Evolutionary conservation across 2,113 vertebrate genomes (phyloP), one percentile per base, ranked within the genome.

Genomic region (Sylvilagus bachmani): DNA sequence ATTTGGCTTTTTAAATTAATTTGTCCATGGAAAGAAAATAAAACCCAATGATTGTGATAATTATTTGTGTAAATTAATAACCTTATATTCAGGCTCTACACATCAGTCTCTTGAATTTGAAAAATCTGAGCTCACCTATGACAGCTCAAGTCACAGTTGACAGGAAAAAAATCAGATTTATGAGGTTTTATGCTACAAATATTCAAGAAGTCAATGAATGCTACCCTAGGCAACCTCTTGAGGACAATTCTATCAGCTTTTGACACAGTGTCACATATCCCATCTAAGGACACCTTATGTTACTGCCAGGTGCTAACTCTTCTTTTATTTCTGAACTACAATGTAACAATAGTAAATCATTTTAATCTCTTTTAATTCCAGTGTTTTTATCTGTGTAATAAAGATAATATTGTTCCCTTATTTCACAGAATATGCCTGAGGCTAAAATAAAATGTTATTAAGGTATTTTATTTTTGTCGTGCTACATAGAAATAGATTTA

Each of bases 51-150:
- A 87, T 55, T 33, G 16, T 71, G 67, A 49, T 64, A 86, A 94
- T 84, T 79, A 92, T 55, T 88, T 92, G 67, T 88, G 38, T 73
- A 94, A 92, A 92, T 38, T 79, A 88, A 93, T 36, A 66, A 67
- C 61, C 36, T 91, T 38, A 94, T 53, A 64, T 67, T 83, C 31
- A 61, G 66, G 19, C 58, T 79, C 83, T 85, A 62, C 84, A 92
- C 7, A 81, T 36, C 74, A 75, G 79, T 13, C 49, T 88, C 29
- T 78, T 88, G 27, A 81, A 93, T 27, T 33, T 74, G 58, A 49
- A 77, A 92, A 85, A 80, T n/a, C 44, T 67, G 31, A 83, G 17
- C 77, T 78, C 4, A 83, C 64, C 19, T 91, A 31, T 70, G 64
- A 77, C 4, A 71, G 53, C 17, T 71, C 10, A 88, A 69, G 1